Evolutionary conservation across 1,140 invertebrate genomes (phyloP).

Genomic region (Bradynema listronoti): DNA sequence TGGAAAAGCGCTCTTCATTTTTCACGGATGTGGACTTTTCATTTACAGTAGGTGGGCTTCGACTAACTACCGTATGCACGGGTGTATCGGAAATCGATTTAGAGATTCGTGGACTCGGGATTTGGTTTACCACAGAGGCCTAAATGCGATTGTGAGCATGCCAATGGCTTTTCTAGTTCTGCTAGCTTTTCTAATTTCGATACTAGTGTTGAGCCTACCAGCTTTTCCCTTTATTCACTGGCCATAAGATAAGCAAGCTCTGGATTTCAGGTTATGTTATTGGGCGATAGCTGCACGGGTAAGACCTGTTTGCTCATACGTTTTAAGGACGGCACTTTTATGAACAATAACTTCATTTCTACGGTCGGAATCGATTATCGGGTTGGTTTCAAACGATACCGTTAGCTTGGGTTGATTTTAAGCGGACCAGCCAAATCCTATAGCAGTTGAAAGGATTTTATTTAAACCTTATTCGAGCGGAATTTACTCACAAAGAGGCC

Average conservation of each 20-base stretch:
- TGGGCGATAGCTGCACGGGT: conserved; percentile 57
- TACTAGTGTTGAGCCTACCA: too few species aligned
- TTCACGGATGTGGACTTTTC: conserved; percentile 22
- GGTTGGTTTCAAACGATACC: too few species aligned
- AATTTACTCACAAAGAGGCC: too few species aligned
- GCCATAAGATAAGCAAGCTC: too few species aligned
- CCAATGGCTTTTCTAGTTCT: neutral
- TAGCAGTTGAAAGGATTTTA: too few species aligned
- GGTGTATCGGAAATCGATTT: neutral
- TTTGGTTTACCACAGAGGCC: neutral
- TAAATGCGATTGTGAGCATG: neutral
- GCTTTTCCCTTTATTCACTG: too few species aligned
- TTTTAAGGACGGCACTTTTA: conserved; percentile 62
- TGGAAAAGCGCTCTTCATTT: conserved; percentile 10
- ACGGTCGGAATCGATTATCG: conserved; percentile 62
- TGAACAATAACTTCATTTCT: conserved; percentile 63
- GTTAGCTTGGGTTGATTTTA: too few species aligned
- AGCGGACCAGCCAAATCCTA: neutral
- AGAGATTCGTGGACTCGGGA: neutral
- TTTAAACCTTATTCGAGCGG: too few species aligned
- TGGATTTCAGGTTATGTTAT: conserved; percentile 58
- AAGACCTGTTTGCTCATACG: conserved; percentile 62
- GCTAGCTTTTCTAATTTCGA: neutral
- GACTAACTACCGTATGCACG: neutral
- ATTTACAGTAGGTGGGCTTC: conserved; percentile 13